Percentiles rank a stretch among this genome's conserved stretches.
These are phyloP conservation scores for Phoxinus dragarum DNA, from an alignment of 2,797 vertebrate species.

Conservation along the genomic window DNA sequence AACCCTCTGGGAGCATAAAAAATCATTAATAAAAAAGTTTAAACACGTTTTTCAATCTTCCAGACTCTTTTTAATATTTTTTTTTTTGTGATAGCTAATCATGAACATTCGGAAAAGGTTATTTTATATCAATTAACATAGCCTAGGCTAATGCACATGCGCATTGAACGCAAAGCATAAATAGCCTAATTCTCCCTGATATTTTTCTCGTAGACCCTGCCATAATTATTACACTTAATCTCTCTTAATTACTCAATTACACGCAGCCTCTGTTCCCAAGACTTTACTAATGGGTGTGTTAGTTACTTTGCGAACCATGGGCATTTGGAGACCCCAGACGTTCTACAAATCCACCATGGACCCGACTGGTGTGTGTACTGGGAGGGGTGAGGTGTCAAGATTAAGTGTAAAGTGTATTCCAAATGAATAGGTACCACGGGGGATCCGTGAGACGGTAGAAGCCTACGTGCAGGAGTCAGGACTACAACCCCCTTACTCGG, in stretches of 20 bases:
- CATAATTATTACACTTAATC: neutral
- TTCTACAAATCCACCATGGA: neutral
- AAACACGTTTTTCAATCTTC: neutral
- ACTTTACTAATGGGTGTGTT: constrained; percentile 4
- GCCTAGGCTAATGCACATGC: neutral
- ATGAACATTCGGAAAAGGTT: neutral
- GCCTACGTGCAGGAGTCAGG: neutral
- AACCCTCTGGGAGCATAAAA: neutral
- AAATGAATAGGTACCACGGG: constrained; percentile 46
- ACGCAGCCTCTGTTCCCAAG: neutral
- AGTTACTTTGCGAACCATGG: neutral
- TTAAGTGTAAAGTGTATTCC: constrained; percentile 46
- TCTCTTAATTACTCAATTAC: constrained; percentile 10
- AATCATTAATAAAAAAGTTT: neutral
- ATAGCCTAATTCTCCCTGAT: neutral
- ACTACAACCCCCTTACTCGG: neutral
- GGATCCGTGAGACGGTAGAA: constrained; percentile 35
- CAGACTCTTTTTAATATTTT: neutral
- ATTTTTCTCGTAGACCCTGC: neutral
- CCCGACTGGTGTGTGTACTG: constrained; percentile 20
- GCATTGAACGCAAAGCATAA: neutral
- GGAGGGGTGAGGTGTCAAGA: constrained; percentile 37
- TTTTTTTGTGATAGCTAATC: neutral
- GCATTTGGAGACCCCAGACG: neutral
- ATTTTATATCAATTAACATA: neutral